phyloP scores from a whole-genome alignment of 2,888 invertebrate genomes.

The Ormyrus rosae region DNA sequence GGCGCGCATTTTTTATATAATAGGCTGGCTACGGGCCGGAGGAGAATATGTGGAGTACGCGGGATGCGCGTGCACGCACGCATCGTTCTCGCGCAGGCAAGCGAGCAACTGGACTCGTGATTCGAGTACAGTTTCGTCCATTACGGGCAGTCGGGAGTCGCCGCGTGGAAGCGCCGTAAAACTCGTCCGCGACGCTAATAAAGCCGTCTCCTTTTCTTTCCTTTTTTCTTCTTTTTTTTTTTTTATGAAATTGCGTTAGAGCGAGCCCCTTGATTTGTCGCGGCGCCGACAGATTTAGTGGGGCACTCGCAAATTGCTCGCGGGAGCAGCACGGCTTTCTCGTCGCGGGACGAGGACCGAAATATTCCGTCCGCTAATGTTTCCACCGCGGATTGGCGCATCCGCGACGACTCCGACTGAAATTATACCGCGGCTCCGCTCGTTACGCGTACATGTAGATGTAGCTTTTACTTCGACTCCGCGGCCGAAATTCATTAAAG shows the following conservation, averaged over 20 bases:
- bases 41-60: neutral
- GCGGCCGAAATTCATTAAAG: too few relatives aligned
- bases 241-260: slow-evolving; percentile 21
- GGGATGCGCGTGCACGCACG: slow-evolving; percentile 6
- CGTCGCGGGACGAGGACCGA: too few relatives aligned
- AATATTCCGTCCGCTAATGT: too few relatives aligned
- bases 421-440: too few relatives aligned
- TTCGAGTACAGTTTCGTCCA: slow-evolving; percentile 49
- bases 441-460: too few relatives aligned
- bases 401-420: too few relatives aligned
- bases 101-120: slow-evolving; percentile 42
- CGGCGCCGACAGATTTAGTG: too few relatives aligned
- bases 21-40: slow-evolving; percentile 13
- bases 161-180: neutral
- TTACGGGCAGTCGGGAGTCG: slow-evolving; percentile 5
- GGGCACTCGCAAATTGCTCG: too few relatives aligned
- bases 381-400: too few relatives aligned
- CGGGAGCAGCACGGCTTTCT: too few relatives aligned
- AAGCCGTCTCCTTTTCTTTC: slow-evolving; percentile 19
- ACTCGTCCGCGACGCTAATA: slow-evolving; percentile 15
- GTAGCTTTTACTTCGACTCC: too few relatives aligned
- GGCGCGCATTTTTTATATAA: slow-evolving; percentile 61
- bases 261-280: slow-evolving; percentile 2
- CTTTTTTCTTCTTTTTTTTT: too few relatives aligned
- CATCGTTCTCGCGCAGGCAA: slow-evolving; percentile 36